Percentiles rank a stretch among this genome's conserved stretches.
Evolutionary conservation across 2,797 vertebrate genomes (phyloP).

Genomic region (Zonotrichia albicollis): DNA sequence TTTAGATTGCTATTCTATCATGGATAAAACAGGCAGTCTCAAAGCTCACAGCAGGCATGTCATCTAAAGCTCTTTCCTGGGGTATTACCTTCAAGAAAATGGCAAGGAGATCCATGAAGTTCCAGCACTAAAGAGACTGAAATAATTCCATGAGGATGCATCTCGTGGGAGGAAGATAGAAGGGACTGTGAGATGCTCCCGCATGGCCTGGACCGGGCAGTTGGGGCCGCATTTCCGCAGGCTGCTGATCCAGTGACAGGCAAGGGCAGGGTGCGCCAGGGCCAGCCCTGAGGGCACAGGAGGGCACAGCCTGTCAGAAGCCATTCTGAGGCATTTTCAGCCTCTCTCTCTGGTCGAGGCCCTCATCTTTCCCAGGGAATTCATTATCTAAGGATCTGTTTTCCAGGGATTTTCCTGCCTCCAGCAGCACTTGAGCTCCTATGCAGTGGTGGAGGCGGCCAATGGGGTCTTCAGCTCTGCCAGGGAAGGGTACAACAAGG

Average conservation of each 20-base stretch:
- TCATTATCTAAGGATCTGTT: background rate
- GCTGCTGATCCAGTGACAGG: background rate
- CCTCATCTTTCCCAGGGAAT: background rate
- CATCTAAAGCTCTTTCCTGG: background rate
- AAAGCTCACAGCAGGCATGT: background rate
- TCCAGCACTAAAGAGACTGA: background rate
- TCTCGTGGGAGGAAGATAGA: background rate
- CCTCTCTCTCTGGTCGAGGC: background rate
- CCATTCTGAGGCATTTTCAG: background rate
- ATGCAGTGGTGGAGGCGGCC: accelerated
- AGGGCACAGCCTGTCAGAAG: background rate
- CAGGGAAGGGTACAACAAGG: background rate
- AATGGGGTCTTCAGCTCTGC: background rate
- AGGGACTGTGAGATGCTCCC: background rate
- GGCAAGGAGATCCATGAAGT: background rate
- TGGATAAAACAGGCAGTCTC: background rate
- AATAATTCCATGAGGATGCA: background rate
- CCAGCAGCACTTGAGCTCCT: accelerated
- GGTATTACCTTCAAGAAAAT: background rate
- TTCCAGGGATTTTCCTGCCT: background rate
- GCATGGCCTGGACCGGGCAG: accelerated
- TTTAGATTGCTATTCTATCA: background rate
- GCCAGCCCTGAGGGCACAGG: background rate
- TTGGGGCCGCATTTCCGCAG: accelerated
- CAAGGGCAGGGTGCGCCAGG: accelerated